Percentiles rank a stretch among this genome's conserved stretches.
Evolutionary conservation across 92 coral and sea anemone genomes (phyloP).

Genomic region (Porites divaricata): DNA sequence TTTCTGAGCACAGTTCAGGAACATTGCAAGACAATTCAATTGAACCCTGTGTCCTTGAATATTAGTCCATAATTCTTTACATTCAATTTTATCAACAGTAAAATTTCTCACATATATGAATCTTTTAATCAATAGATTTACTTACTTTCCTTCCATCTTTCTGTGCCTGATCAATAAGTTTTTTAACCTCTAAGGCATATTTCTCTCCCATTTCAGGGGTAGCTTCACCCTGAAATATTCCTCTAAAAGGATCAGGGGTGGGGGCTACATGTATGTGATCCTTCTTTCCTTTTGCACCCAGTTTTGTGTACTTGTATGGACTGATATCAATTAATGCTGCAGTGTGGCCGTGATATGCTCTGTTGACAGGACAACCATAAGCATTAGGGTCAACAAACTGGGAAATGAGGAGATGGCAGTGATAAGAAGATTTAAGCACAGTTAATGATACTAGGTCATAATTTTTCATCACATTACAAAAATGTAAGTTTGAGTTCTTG

Average conservation of each 20-base stretch:
- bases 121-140: neutral
- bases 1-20: too few relatives aligned
- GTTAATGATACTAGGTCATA: too few relatives aligned
- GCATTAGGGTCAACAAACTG: neutral
- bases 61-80: too few relatives aligned
- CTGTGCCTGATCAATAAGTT: constrained; percentile 74
- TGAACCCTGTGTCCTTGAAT: too few relatives aligned
- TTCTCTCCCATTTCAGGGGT: constrained; percentile 80
- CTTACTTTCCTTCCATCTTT: constrained; percentile 83
- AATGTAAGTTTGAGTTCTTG: too few relatives aligned
- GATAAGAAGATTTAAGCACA: too few relatives aligned
- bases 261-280: constrained; percentile 86
- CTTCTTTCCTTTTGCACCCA: constrained; percentile 83
- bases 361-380: neutral
- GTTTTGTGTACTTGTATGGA: constrained; percentile 84
- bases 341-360: constrained; percentile 99
- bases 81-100: neutral
- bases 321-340: constrained; percentile 85
- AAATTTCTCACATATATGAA: too few relatives aligned
- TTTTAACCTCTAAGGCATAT: constrained; percentile 91
- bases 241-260: constrained; percentile 91
- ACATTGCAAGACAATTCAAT: too few relatives aligned
- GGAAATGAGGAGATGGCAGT: too few relatives aligned
- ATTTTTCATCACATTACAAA: too few relatives aligned
- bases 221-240: constrained; percentile 82